Base-by-base conservation (phyloP, 2,888 invertebrate genomes). In the Daptonema setosum region DNA sequence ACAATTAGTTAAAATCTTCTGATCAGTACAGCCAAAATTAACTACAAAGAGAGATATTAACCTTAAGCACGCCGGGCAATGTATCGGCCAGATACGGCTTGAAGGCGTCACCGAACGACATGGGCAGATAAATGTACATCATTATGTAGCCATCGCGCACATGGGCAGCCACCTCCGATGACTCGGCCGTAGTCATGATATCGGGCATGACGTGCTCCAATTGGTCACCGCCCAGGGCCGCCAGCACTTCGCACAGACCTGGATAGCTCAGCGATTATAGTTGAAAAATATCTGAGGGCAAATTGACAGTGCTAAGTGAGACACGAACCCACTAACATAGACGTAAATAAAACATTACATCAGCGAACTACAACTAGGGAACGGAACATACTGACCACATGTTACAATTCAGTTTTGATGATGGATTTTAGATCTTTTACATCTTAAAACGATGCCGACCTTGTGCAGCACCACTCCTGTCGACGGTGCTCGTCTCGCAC, bases 101-200 rank as follows among this genome's bases (percentile, higher is more conserved):
- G 74, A 99, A 99, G 70, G 88, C 87, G 61, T 83, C 81, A 5
- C 87, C 87, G 75, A 99, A 95, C 17, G 91, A 90, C 59, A 83
- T 83, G 1, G 97, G 97, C 82, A 97, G 85, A 75, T 95, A 99
- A 68, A 97, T 95, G 73, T 93, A 99, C 87, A 97, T 88, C 88
- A 97, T 91, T 60, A 99, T 91, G 76, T 99, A 99, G 50, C 97
- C 97, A 75, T 97, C 97, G 68, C 95, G 87, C 1, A 97, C 93
- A 73, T 24, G 25, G 2, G 48, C 54, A 86, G 58, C 59, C 25
- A 73, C 69, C 60, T 73, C 70, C 1, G 65, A 57, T 35, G 61
- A 60, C 57, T 68, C 67, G 2, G 70, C 67, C 25, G 66, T 65
- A 5, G 55, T 56, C 54, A 71, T 70, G 28, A 69, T 67, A 52